Evolutionary conservation across 2,797 vertebrate species (phyloP).

Genomic region (Notolabrus celidotus): DNA sequence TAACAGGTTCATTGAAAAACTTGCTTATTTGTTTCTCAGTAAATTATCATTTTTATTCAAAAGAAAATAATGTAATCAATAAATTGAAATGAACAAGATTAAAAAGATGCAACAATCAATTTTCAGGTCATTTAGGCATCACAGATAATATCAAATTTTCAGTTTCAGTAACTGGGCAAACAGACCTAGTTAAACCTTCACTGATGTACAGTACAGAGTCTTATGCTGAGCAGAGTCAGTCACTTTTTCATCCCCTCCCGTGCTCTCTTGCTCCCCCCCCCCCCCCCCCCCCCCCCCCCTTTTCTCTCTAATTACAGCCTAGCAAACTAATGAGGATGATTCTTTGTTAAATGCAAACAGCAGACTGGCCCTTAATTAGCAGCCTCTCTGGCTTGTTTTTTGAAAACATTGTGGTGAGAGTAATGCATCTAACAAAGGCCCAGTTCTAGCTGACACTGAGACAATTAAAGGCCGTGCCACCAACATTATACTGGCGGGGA

Average conservation of each 20-base stretch:
- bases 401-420: constrained; percentile 58
- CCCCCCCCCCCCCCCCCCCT: constrained; percentile 6
- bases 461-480: constrained; percentile 28
- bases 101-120: not conserved
- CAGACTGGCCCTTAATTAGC: constrained; percentile 74
- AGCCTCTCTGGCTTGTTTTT: constrained; percentile 64
- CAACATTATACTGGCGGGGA: not conserved
- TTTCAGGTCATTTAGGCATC: constrained; percentile 2
- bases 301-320: constrained; percentile 68
- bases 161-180: not conserved
- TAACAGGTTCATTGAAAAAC: too few species aligned
- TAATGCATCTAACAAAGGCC: constrained; percentile 45
- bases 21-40: too few species aligned
- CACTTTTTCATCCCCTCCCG: constrained; percentile 32
- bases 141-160: not conserved
- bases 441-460: constrained; percentile 26
- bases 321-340: constrained; percentile 71
- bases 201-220: constrained; percentile 11
- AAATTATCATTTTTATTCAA: not conserved
- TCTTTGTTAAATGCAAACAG: constrained; percentile 71
- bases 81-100: not conserved
- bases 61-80: not conserved
- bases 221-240: constrained; percentile 42
- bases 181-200: constrained; percentile 11
- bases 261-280: not conserved